Base-by-base conservation (phyloP, 2,113 vertebrate species). In the Synodontis membranacea region DNA sequence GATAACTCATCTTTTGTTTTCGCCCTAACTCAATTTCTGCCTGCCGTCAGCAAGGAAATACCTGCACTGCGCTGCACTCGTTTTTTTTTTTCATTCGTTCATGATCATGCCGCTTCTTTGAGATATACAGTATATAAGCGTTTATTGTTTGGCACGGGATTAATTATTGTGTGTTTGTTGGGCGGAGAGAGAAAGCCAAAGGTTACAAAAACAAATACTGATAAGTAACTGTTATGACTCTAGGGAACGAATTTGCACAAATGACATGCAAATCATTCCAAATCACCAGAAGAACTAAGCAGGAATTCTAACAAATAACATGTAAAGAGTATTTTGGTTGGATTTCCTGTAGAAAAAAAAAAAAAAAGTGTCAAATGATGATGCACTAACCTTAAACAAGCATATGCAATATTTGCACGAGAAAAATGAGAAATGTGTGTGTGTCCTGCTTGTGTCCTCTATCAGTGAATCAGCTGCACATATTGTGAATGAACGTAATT, bases 1-100 rank as follows among this genome's bases (percentile, higher is more conserved):
- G 52, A 78, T 76, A 52, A 76, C 80, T 50, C 74, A 76, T 75
- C 80, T 78, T 78, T 48, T 75, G 85, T 44, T 74, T 87, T 56
- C 14, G 58, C 48, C 39, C 28, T 34, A 86, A 82, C 66, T 86
- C 80, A n/a, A 62, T 62, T 74, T 75, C 42, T 62, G 42, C 44
- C 50, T n/a, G 42, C 80, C 17, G 80, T 83, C 80, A 86, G 50
- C 37, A 48, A 39, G n/a, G 19, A 58, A 75, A 86, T 58, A 46
- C 37, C 86, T 75, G 48, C n/a, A 4, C 8, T 5, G 48, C n/a
- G 10, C 8, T 5, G 17, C 46, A 34, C 31, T 19, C 46, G 37
- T 44, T 84, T 25, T 46, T 39, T 54, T 11, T 4, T 1, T 25
- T 21, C 19, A 5, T 56, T 23, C 23, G 6, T 62, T 17, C 15